phyloP scores from a whole-genome alignment of 2,797 vertebrate genomes.

The Jordanella pulchra region DNA sequence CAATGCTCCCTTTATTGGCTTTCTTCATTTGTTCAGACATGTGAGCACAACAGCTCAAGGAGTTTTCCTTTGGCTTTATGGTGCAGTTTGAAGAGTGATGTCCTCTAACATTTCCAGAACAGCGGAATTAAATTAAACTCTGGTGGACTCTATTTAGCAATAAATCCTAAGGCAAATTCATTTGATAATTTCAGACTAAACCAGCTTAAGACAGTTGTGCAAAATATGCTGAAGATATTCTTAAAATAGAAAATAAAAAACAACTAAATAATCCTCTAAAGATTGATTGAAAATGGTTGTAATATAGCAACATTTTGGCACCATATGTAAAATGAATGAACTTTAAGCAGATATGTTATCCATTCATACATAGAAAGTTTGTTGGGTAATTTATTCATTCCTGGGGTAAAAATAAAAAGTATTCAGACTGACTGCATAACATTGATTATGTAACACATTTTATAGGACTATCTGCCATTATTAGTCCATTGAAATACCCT shows the following conservation, averaged over 20 bases:
- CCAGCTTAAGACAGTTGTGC: too few species aligned
- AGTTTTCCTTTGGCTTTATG: background rate
- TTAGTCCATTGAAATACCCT: conserved; percentile 17
- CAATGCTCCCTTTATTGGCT: conserved; percentile 47
- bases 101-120: too few species aligned
- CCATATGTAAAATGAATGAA: too few species aligned
- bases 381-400: background rate
- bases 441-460: conserved; percentile 39
- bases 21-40: conserved; percentile 41
- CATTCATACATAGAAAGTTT: background rate
- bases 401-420: background rate
- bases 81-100: background rate
- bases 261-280: too few species aligned
- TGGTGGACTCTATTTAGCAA: too few species aligned
- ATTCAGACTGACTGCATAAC: conserved; percentile 29
- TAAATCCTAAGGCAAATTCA: too few species aligned
- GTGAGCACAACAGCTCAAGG: conserved; percentile 32
- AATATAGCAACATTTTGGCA: too few species aligned
- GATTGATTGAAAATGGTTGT: too few species aligned
- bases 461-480: conserved; percentile 23
- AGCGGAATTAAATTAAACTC: too few species aligned
- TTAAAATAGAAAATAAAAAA: too few species aligned
- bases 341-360: background rate
- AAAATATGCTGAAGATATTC: too few species aligned
- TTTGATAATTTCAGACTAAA: too few species aligned